Conservation (phyloP, 2,888 invertebrate genomes). For the Scrobipalpa costella region DNA sequence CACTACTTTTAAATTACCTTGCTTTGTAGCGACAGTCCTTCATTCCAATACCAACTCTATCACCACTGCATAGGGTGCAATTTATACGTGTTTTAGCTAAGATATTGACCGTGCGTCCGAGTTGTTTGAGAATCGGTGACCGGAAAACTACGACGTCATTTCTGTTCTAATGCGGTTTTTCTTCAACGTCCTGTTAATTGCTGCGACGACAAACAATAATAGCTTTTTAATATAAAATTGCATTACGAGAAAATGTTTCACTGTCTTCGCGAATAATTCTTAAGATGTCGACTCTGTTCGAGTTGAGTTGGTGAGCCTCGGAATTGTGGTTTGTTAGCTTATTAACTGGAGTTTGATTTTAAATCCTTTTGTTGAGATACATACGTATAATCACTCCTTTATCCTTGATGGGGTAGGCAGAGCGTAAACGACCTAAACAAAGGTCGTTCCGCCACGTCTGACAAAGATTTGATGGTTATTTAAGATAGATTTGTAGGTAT, state of each 20-base stretch:
- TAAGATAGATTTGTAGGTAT: too few relatives aligned
- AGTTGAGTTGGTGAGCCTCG: too few relatives aligned
- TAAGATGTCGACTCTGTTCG: not conserved
- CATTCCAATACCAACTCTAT: not conserved
- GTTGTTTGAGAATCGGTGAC: constrained; percentile 9
- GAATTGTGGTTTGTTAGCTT: too few relatives aligned
- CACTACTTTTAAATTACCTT: constrained; percentile 41
- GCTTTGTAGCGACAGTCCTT: constrained; percentile 7
- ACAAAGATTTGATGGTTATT: too few relatives aligned
- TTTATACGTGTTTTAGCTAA: not conserved
- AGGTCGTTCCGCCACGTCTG: too few relatives aligned
- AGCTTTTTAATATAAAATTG: not conserved
- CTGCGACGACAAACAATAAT: not conserved
- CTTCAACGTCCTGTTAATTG: not conserved
- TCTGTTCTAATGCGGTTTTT: constrained; percentile 15
- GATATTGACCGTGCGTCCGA: constrained; percentile 6
- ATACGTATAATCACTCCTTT: too few relatives aligned
- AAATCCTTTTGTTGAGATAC: too few relatives aligned
- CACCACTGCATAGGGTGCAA: not conserved
- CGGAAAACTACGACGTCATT: constrained; percentile 18
- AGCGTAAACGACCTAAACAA: too few relatives aligned
- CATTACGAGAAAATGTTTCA: not conserved
- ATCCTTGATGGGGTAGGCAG: too few relatives aligned
- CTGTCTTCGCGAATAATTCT: not conserved
- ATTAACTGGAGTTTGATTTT: too few relatives aligned